Conservation (phyloP, 2,888 invertebrate genomes). For the Koerneria pararmatus region DNA sequence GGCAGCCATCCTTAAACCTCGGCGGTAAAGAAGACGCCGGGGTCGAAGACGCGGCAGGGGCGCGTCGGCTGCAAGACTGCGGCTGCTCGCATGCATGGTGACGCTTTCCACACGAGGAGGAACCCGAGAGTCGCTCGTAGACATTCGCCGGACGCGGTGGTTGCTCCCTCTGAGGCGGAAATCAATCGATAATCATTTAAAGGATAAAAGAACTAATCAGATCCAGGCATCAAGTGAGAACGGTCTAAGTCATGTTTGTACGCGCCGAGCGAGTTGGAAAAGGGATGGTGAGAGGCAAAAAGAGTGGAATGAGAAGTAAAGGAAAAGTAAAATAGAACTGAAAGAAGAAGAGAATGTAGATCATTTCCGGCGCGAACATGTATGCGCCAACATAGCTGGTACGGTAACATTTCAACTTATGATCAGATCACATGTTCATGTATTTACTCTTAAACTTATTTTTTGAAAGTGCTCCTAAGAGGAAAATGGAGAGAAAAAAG, state of each 20-base stretch:
- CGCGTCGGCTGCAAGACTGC: neutral
- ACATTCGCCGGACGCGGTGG: slow-evolving; percentile 30
- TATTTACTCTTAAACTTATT: no score
- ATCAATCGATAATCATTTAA: neutral
- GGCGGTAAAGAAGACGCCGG: neutral
- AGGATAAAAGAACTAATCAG: neutral
- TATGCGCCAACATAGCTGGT: no score
- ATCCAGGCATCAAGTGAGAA: neutral
- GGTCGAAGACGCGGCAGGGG: slow-evolving; percentile 8
- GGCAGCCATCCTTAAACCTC: neutral
- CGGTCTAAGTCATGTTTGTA: neutral
- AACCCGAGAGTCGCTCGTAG: slow-evolving; percentile 27
- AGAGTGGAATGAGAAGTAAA: no score
- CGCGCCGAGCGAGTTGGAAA: no score
- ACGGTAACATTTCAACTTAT: no score
- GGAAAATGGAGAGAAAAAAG: no score
- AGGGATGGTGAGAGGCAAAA: no score
- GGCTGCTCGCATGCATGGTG: neutral
- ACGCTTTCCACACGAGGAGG: neutral
- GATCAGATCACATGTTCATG: no score
- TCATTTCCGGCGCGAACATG: no score
- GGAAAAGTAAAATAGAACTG: no score
- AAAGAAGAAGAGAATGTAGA: no score
- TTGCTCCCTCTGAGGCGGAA: neutral
- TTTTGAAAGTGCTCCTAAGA: no score